Base-by-base conservation (phyloP, 2,113 vertebrate species). In the Fukomys damarensis region DNA sequence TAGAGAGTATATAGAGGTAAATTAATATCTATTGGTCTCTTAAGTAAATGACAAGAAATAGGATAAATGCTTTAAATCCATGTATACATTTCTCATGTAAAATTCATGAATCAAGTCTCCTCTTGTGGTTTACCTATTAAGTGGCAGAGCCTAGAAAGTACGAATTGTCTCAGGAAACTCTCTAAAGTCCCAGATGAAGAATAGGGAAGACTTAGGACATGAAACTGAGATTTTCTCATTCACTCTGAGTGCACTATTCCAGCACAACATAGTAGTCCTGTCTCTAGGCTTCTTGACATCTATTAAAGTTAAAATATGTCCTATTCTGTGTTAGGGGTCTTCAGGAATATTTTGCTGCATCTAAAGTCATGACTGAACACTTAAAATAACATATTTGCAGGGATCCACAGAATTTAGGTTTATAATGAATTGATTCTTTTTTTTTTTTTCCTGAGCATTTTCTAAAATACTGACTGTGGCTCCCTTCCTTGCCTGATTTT, bases 191-290 rank as follows among this genome's bases (percentile, higher is more conserved):
- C 49, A 88, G 22, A 1, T 95, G 58, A 79, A 52, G 17, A 85
- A 74, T 1, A 20, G 0, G 3, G 6, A 26, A 95, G 17, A 43
- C 7, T 7, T 72, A 5, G 20, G 4, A 84, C 13, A 54, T 84
- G 35, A 80, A 63, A 85, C 28, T 7, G 7, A 79, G 9, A 54
- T 19, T 59, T 1, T 22, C 9, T 54, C 28, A 74, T 30, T 70
- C 77, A 43, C 1, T 38, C 24, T 19, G 5, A 46, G 17, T 52
- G n/a, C 6, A 2, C 30, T 52, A 0, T 5, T 8, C 20, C 8
- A 61, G 8, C 16, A 24, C 16, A 49, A 70, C 22, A 61, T 26
- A 14, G 19, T 22, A 63, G 35, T 52, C 35, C 0, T 24, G 16
- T 59, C 54, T 65, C 28, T 65, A 6, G 49, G 26, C 52, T 74